Percentiles rank a stretch among this genome's conserved stretches.
phyloP scores from a whole-genome alignment of 1,140 invertebrate genomes.

The Rhynchophorus ferrugineus region DNA sequence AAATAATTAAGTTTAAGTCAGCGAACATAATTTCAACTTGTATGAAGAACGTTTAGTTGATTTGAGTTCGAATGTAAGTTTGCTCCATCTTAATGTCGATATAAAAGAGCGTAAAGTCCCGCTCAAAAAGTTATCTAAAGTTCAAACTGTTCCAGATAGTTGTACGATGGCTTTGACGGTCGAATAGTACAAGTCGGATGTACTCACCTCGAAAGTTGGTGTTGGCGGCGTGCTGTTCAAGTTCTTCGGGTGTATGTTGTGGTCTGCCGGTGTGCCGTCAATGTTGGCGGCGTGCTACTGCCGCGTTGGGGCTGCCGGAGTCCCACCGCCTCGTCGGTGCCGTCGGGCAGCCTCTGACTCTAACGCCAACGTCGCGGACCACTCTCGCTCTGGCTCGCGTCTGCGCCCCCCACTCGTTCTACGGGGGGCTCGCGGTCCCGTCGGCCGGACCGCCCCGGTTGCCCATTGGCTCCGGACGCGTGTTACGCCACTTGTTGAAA shows the following conservation, averaged over 20 bases:
- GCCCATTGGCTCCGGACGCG: constrained; percentile 13
- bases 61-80: too few species aligned
- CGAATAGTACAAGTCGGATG: not conserved
- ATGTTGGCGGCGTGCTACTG: constrained; percentile 14
- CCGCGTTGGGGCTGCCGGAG: constrained; percentile 18
- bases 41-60: too few species aligned
- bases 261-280: constrained; percentile 8
- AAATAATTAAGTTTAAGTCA: too few species aligned
- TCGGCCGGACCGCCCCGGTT: constrained; percentile 11
- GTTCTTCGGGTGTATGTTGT: constrained; percentile 5
- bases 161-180: too few species aligned
- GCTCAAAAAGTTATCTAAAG: too few species aligned
- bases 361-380: constrained; percentile 15
- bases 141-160: too few species aligned
- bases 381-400: constrained; percentile 17
- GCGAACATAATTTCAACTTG: too few species aligned
- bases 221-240: not conserved
- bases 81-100: too few species aligned
- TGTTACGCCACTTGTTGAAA: constrained; percentile 19
- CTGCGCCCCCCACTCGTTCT: constrained; percentile 13
- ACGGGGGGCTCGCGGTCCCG: constrained; percentile 9
- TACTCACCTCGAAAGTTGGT: not conserved
- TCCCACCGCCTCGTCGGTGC: constrained; percentile 20
- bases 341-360: constrained; percentile 17
- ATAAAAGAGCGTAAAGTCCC: too few species aligned